Base-by-base conservation (phyloP, 2,888 invertebrate genomes). In the Teinopalpus imperialis region DNA sequence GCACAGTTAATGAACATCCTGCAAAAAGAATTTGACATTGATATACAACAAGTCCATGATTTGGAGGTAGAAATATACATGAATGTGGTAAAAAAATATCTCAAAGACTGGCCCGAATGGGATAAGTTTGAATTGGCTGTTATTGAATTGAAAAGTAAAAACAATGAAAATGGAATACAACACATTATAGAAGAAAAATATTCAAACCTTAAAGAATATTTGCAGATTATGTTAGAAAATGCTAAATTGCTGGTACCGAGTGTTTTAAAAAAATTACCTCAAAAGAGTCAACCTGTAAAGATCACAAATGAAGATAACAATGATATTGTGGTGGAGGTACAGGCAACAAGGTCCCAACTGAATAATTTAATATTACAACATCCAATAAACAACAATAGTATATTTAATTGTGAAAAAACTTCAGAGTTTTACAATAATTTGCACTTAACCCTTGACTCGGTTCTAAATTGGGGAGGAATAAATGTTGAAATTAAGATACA, bases 61-160 rank as follows among this genome's bases (percentile, higher is more conserved):
- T 36, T 86, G 0, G 77, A 80, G 59, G 55, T 74, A 0, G 78
- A 83, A 0, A 74, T 83, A 9, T 82, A 78, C 30, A 50, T 86
- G 3, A 76, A 72, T 8, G 60, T 82, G 0, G 63, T 82, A 6
- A 86, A 86, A 42, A 80, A 74, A 40, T 85, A 66, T 43, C 49
- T 86, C 0, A 83, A 82, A 57, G 73, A 77, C 32, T 86, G 86
- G 86, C 82, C 86, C 0, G 66, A 73, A 7, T 86, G 86, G 86
- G 77, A 83, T 9, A 68, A 69, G 0, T 69, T 86, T 8, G 81
- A 83, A 26, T 51, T 52, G 1, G 51, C 62, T 0, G 59, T 81
- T 0, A 69, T 57, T 18, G 54, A 51, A 0, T 47, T 73, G 0
- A 74, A 74, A 31, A 56, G 52, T 1, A 46, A 55, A 8, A 53